phyloP scores from a whole-genome alignment of 2,888 invertebrate genomes.

The Cephonodes hylas region DNA sequence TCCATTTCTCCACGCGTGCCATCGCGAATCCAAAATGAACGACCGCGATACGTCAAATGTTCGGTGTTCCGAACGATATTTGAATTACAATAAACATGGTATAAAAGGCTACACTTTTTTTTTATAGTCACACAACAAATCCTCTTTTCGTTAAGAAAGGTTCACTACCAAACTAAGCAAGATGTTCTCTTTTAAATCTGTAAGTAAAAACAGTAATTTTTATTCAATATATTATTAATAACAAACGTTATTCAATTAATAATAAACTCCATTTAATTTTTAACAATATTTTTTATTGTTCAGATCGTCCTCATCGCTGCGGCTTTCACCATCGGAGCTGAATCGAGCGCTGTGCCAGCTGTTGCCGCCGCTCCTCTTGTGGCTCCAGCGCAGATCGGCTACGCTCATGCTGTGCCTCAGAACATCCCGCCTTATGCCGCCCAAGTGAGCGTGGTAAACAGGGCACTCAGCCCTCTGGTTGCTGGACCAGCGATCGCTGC shows the following conservation, averaged over 20 bases:
- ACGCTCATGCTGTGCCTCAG: slow-evolving; percentile 81
- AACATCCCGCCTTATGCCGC: slow-evolving; percentile 83
- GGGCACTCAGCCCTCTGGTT: slow-evolving; percentile 60
- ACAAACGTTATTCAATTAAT: neutral
- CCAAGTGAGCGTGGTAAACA: slow-evolving; percentile 80
- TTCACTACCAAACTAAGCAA: slow-evolving; percentile 62
- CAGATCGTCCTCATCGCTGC: slow-evolving; percentile 73
- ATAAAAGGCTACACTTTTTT: slow-evolving; percentile 69
- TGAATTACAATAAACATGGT: slow-evolving; percentile 72
- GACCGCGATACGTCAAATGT: slow-evolving; percentile 69
- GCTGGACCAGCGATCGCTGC: slow-evolving; percentile 54
- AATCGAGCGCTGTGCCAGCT: slow-evolving; percentile 62
- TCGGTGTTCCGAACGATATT: slow-evolving; percentile 60
- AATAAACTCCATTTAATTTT: neutral
- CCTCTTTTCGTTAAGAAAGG: slow-evolving; percentile 73
- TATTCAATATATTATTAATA: neutral
- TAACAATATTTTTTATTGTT: slow-evolving; percentile 23
- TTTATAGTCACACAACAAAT: slow-evolving; percentile 62
- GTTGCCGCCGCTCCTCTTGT: slow-evolving; percentile 64
- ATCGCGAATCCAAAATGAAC: slow-evolving; percentile 73
- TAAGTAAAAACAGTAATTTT: slow-evolving; percentile 41
- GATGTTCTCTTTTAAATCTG: slow-evolving; percentile 78
- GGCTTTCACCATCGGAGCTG: slow-evolving; percentile 56
- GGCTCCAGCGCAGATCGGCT: slow-evolving; percentile 80
- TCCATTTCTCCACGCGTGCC: slow-evolving; percentile 73